Base-by-base conservation (phyloP, 2,888 invertebrate genomes). In the Macroteleia sp. region DNA sequence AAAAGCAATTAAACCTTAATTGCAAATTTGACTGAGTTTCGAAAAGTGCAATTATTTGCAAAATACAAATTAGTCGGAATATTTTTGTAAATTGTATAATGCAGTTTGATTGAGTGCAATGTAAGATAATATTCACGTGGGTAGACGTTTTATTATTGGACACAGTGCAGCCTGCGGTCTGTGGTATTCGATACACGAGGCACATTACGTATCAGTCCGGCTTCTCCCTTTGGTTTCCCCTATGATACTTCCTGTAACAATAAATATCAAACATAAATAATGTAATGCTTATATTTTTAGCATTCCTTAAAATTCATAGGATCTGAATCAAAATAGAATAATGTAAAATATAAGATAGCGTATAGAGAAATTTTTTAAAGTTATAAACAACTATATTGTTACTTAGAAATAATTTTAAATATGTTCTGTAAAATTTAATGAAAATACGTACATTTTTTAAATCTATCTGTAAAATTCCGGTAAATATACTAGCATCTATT, bases 241-340 rank as follows among this genome's bases (percentile, higher is more conserved):
- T 57, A 32, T 28, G 75, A 77, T 77, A 78, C 75, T 80, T 80
- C 80, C 80, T 80, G 80, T 77, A 71, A 69, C 75, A 75, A 80
- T 80, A 76, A 77, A 75, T 75, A 69, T 73, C 66, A 39, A 74
- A 48, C 73, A 57, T 54, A 50, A 74, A 74, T 66, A 71, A 71
- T 42, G 32, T n/a, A n/a, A n/a, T n/a, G n/a, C n/a, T n/a, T n/a
- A n/a, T n/a, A n/a, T n/a, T n/a, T n/a, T n/a, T n/a, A n/a, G n/a
- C n/a, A n/a, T n/a, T n/a, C n/a, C n/a, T n/a, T n/a, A n/a, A n/a
- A n/a, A n/a, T n/a, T n/a, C n/a, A n/a, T n/a, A n/a, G n/a, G n/a
- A n/a, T n/a, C 14, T 44, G 44, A 46, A 57, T 61, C 20, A 39
- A 54, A 54, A 52, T 61, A 54, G 66, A 70, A 70, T 54, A 64